Evolutionary conservation across 2,113 vertebrate species (phyloP).

Genomic region (Formicarius rufipectus): DNA sequence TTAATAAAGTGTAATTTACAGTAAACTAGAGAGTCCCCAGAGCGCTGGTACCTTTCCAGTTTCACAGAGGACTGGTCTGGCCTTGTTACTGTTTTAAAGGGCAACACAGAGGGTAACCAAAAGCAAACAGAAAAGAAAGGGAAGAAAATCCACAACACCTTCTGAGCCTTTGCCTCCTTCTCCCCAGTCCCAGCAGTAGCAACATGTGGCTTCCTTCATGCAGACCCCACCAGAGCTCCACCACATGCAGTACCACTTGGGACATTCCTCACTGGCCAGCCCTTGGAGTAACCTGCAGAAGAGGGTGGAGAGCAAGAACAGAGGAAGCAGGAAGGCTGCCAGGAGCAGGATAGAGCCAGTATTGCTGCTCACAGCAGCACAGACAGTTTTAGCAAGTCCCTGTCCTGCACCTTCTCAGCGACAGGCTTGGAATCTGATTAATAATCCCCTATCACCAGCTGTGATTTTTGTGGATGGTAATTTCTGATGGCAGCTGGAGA

Average conservation of each 20-base stretch:
- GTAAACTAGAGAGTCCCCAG: background rate
- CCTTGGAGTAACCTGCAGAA: background rate
- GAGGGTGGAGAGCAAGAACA: background rate
- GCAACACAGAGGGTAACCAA: background rate
- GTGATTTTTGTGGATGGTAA: background rate
- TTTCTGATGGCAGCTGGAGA: constrained; percentile 9
- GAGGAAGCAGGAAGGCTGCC: background rate
- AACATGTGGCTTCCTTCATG: rapidly evolving
- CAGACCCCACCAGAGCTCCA: rapidly evolving
- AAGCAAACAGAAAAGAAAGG: background rate
- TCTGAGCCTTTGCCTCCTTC: background rate
- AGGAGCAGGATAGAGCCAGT: background rate
- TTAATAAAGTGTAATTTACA: background rate
- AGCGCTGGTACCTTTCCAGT: background rate
- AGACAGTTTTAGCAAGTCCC: background rate
- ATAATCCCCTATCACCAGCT: background rate
- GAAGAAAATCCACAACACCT: background rate
- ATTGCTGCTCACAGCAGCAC: background rate
- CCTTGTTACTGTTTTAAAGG: background rate
- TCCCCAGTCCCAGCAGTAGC: background rate
- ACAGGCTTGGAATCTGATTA: background rate
- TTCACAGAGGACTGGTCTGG: background rate
- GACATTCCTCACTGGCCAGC: rapidly evolving
- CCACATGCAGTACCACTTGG: rapidly evolving
- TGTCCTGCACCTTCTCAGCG: background rate